A percentile compares a stretch with the other conserved stretches of the same genome.
Conservation (phyloP, 1,140 invertebrate species). For the Ostrea denselamellosa region DNA sequence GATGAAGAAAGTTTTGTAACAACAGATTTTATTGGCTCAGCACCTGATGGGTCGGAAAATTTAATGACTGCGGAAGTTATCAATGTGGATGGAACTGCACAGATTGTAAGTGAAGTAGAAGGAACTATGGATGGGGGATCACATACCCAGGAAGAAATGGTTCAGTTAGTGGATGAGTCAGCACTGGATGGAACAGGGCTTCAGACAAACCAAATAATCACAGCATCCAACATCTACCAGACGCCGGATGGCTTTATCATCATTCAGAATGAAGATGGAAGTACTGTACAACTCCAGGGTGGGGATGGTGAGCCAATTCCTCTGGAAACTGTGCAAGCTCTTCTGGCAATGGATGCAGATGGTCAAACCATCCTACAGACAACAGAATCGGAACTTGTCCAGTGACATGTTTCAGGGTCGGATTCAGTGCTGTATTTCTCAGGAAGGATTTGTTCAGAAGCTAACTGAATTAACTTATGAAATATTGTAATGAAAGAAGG, state of each 20-base stretch:
- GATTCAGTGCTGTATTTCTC: not conserved
- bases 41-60: slow-evolving; percentile 4
- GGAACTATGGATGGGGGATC: not conserved
- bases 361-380: slow-evolving; percentile 56
- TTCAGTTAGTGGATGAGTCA: slow-evolving; percentile 46
- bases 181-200: slow-evolving; percentile 10
- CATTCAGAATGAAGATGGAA: slow-evolving; percentile 72
- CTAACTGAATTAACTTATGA: not conserved
- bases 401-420: not conserved
- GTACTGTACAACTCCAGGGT: slow-evolving; percentile 73
- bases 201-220: slow-evolving; percentile 46
- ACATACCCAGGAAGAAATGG: slow-evolving; percentile 42
- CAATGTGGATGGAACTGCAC: not conserved
- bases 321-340: slow-evolving; percentile 75
- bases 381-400: not conserved
- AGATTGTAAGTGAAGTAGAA: not conserved
- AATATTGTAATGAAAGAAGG: too few relatives aligned
- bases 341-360: slow-evolving; percentile 70
- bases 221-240: slow-evolving; percentile 69
- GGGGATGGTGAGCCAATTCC: slow-evolving; percentile 70
- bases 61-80: not conserved
- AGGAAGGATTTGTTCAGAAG: not conserved
- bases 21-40: slow-evolving; percentile 26
- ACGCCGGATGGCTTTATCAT: slow-evolving; percentile 73
- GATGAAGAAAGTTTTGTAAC: slow-evolving; percentile 41